phyloP scores from a whole-genome alignment of 2,797 vertebrate genomes.

The Chloroceryle inda region DNA sequence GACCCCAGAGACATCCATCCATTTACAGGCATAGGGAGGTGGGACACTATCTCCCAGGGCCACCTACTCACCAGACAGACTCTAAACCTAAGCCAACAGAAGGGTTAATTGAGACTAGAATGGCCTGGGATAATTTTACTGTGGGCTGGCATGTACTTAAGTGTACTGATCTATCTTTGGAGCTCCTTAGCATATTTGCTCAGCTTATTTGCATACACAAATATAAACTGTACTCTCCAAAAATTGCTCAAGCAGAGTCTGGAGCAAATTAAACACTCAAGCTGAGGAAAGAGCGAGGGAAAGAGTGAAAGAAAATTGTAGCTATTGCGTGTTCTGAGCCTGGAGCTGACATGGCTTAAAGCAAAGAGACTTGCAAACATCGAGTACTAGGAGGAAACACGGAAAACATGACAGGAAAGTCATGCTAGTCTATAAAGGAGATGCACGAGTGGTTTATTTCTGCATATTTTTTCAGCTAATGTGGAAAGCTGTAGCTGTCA shows the following conservation, averaged over 20 bases:
- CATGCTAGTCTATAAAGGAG: not conserved
- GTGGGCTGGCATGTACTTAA: constrained; percentile 21
- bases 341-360: not conserved
- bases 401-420: constrained; percentile 12
- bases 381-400: not conserved
- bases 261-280: constrained; percentile 64
- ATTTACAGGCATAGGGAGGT: accelerated
- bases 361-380: constrained; percentile 19
- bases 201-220: constrained; percentile 62
- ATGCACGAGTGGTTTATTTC: not conserved
- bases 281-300: not conserved
- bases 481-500: not conserved
- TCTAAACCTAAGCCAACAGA: not conserved
- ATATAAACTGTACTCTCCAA: constrained; percentile 55
- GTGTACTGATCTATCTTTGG: constrained; percentile 61
- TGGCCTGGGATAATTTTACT: constrained; percentile 3
- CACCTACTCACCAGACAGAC: not conserved
- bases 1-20: accelerated
- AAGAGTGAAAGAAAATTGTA: not conserved
- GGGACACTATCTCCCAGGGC: not conserved
- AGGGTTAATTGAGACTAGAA: constrained; percentile 13
- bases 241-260: constrained; percentile 62
- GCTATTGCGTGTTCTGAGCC: not conserved
- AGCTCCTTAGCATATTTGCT: constrained; percentile 60
- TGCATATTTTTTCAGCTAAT: not conserved